Evolutionary conservation across 1,140 invertebrate genomes (phyloP), one percentile per base, ranked within the genome.

Genomic region (Drosophila oshimai): DNA sequence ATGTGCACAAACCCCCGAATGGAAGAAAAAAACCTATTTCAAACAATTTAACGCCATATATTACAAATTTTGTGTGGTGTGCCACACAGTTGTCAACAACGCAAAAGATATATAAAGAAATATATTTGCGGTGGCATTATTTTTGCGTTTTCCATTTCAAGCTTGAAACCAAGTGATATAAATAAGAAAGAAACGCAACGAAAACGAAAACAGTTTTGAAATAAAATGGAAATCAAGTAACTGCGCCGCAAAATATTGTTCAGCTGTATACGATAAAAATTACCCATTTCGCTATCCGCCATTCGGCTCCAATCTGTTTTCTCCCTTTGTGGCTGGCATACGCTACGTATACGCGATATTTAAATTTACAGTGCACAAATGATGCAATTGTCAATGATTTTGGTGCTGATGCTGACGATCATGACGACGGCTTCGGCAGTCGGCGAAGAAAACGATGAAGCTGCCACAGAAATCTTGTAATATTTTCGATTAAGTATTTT

Each of bases 261-360:
- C 72, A 51, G 58, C 15, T 39, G 57, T 75, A 50, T 73, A 83
- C 61, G 57, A 83, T 83, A 81, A 61, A 44, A 39, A 72, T 29
- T 76, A 53, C 41, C 65, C 51, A 64, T 39, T 42, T 39, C 29
- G 39, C 36, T 49, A 51, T 47, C 34, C 37, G 49, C 22, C 31
- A 47, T 22, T 22, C 50, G 34, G 20, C 26, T 68, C 6, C 46
- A 29, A 53, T 15, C 31, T 22, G 15, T 42, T 26, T 64, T 33
- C 37, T 31, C n/a, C 62, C 33, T 46, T 47, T 50, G 46, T 15
- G 45, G 36, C 79, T 54, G 68, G 44, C 74, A 55, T 54, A 83
- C 79, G 70, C 58, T 65, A 45, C 78, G 78, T 83, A 83, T 83
- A 73, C 74, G 74, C 74, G 73, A 83, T 84, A 84, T 74, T 84